Conservation (phyloP, 2,888 invertebrate genomes). For the Brenthis hecate region DNA sequence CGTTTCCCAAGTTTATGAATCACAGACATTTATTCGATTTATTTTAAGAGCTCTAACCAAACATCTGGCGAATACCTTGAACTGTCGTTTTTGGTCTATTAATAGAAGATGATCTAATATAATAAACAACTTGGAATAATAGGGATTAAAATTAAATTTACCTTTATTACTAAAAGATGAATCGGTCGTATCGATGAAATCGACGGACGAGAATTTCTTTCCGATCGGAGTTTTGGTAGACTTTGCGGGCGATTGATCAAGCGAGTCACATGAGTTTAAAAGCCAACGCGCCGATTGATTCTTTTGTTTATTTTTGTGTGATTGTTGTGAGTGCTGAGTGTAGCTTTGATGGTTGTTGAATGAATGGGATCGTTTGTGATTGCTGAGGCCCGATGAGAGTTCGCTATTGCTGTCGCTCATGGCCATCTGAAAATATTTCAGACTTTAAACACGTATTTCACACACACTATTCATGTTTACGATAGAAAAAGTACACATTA, state of each 20-base stretch:
- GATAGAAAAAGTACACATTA: slow-evolving; percentile 2
- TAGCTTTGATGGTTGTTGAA: slow-evolving; percentile 87
- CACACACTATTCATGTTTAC: neutral
- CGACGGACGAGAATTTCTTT: slow-evolving; percentile 82
- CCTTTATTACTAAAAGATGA: slow-evolving; percentile 70
- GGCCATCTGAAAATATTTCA: slow-evolving; percentile 82
- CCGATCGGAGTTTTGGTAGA: slow-evolving; percentile 78
- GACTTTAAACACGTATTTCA: neutral
- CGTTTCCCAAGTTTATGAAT: slow-evolving; percentile 24
- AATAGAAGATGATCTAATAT: slow-evolving; percentile 30
- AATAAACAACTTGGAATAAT: slow-evolving; percentile 23
- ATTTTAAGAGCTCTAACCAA: slow-evolving; percentile 36
- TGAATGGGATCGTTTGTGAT: slow-evolving; percentile 86
- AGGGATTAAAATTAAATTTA: slow-evolving; percentile 28
- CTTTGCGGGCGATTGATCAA: slow-evolving; percentile 73
- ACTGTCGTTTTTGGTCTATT: slow-evolving; percentile 36
- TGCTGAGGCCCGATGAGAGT: slow-evolving; percentile 78
- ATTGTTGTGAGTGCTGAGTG: slow-evolving; percentile 84
- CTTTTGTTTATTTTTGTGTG: slow-evolving; percentile 84
- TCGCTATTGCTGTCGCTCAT: slow-evolving; percentile 82
- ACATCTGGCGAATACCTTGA: slow-evolving; percentile 40
- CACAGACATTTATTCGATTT: slow-evolving; percentile 32
- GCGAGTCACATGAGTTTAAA: slow-evolving; percentile 77
- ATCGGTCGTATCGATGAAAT: slow-evolving; percentile 79
- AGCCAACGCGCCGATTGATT: slow-evolving; percentile 81